Evolutionary conservation across 2,797 vertebrate species (phyloP).

Genomic region (Sphenopsis melanotis): DNA sequence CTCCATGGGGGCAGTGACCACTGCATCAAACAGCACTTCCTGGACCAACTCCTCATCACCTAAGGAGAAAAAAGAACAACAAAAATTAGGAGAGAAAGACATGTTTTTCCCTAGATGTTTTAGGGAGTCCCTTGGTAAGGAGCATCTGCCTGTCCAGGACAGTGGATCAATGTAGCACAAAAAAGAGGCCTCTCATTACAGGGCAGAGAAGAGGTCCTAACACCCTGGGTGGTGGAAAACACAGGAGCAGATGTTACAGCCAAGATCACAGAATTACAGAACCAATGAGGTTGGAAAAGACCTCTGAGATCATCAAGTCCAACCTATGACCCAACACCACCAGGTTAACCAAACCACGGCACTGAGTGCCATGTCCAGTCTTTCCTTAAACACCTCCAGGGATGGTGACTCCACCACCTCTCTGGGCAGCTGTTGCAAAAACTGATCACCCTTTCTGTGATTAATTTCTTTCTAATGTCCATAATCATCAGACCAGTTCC

Average conservation of each 20-base stretch:
- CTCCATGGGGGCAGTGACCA: slow-evolving; percentile 95
- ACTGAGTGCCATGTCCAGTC: fast-evolving
- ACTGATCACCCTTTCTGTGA: neutral
- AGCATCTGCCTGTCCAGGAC: neutral
- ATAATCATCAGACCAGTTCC: neutral
- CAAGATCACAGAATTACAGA: neutral
- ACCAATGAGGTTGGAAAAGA: neutral
- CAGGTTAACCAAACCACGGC: fast-evolving
- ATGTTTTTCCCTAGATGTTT: neutral
- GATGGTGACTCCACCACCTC: neutral
- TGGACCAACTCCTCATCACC: slow-evolving; percentile 87
- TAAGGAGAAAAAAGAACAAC: slow-evolving; percentile 46
- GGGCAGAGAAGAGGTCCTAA: neutral
- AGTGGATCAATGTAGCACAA: neutral
- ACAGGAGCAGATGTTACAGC: neutral
- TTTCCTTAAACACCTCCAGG: neutral
- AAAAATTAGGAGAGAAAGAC: neutral
- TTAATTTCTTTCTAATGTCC: neutral
- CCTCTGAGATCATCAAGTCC: neutral
- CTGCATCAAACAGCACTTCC: slow-evolving; percentile 91
- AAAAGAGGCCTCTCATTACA: neutral
- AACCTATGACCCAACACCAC: neutral
- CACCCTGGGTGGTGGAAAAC: neutral
- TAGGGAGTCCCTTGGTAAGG: neutral
- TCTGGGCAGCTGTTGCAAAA: neutral